These are phyloP conservation scores for Anniella stebbinsi DNA, from an alignment of 2,797 vertebrate genomes.

Conservation along the genomic window DNA sequence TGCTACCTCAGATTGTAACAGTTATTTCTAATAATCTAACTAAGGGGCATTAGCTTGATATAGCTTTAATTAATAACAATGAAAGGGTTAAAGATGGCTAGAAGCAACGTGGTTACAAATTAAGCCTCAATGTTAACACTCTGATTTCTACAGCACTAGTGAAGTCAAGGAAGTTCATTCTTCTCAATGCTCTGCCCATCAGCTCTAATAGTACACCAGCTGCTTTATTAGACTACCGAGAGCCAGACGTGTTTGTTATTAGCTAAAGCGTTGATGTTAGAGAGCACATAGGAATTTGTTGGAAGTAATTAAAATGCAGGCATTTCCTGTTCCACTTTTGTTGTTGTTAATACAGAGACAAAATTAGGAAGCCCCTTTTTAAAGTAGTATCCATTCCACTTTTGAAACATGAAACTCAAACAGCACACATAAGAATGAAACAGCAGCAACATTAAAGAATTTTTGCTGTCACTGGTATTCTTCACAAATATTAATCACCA, in stretches of 20 bases:
- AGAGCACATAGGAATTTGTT: conserved; percentile 24
- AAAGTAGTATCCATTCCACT: background rate
- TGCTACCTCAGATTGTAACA: background rate
- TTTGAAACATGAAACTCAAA: background rate
- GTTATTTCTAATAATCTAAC: conserved; percentile 6
- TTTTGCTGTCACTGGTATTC: fast-evolving
- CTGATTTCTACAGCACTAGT: conserved; percentile 35
- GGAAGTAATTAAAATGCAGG: background rate
- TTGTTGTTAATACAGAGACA: background rate
- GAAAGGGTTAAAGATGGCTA: conserved; percentile 48
- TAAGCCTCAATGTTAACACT: conserved; percentile 41
- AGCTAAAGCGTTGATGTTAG: conserved; percentile 46
- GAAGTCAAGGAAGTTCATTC: conserved; percentile 30
- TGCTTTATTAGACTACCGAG: conserved; percentile 33
- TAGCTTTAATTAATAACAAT: conserved; percentile 51
- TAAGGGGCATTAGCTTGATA: conserved; percentile 46
- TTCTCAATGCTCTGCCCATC: conserved; percentile 37
- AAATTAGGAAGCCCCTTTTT: background rate
- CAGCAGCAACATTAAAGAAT: background rate
- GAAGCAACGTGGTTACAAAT: background rate
- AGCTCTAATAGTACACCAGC: conserved; percentile 33
- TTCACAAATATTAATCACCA: conserved; percentile 7
- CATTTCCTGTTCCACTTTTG: conserved; percentile 8
- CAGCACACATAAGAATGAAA: background rate
- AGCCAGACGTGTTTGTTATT: conserved; percentile 40